These are phyloP conservation scores for Dicyrtomina minuta DNA, from an alignment of 2,888 invertebrate genomes.

Conservation along the genomic window DNA sequence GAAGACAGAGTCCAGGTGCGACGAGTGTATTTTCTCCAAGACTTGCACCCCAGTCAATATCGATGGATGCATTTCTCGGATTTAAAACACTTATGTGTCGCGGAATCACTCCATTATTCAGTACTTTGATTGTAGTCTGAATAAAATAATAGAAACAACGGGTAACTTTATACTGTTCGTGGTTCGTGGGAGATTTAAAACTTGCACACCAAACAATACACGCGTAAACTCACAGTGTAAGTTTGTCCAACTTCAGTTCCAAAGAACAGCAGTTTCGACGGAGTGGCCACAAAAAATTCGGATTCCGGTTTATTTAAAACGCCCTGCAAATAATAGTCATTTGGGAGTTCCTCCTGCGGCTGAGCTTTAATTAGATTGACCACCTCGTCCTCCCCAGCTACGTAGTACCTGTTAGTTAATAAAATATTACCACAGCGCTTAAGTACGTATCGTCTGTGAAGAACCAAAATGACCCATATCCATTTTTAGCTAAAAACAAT, in stretches of 20 bases:
- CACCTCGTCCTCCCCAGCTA: not conserved
- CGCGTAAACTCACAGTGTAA: constrained; percentile 6
- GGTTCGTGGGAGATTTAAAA: no score
- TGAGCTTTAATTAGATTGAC: not conserved
- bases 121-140: constrained; percentile 12
- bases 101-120: constrained; percentile 37
- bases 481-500: no score
- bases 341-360: constrained; percentile 11
- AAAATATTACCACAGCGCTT: no score
- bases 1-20: constrained; percentile 34
- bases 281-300: not conserved
- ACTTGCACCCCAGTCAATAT: constrained; percentile 29
- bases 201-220: not conserved
- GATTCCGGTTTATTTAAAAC: constrained; percentile 19
- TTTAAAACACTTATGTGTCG: constrained; percentile 39
- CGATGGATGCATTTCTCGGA: constrained; percentile 37
- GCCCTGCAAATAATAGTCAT: no score
- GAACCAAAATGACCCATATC: no score
- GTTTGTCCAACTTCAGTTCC: constrained; percentile 2
- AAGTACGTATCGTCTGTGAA: no score
- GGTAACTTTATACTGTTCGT: no score
- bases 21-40: constrained; percentile 23
- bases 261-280: not conserved
- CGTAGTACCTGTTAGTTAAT: not conserved
- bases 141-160: not conserved